Evolutionary conservation across 1,140 invertebrate species (phyloP), one percentile per base, ranked within the genome.

Genomic region (Phymorhynchus buccinoides): DNA sequence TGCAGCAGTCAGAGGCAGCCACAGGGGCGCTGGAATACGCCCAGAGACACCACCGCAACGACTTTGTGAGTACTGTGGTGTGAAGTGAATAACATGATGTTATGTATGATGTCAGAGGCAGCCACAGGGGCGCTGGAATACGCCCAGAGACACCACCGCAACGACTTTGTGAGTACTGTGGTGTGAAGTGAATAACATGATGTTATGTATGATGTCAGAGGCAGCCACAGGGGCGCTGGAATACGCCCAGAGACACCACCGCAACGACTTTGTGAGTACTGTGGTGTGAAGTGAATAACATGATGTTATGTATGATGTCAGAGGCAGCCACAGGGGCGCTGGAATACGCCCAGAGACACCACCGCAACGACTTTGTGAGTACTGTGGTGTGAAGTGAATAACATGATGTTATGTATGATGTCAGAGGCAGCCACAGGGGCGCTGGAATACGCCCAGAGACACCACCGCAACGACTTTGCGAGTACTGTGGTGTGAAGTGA

Each of bases 1-100:
- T 99, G 18, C 98, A 99, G 91, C 98, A 99, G 90, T 97, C 98
- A 86, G 99, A 99, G 94, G 98, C 98, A 0, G 98, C 99, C 0
- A 96, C 97, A 88, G 98, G 96, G 90, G 94, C 99, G 1, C 93
- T 99, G 22, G 96, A 98, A 88, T 97, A 97, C 90, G 97, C 99
- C 0, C 97, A 96, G 95, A 96, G 96, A 86, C 96, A 97, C 88
- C 95, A 96, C 79, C 95, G 95, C 80, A 87, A 92, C 68, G 92
- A 93, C 84, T 89, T 94, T 89, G 93, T 94, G 85, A 89, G 92
- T 85, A 79, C 56, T 22, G 14, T 62, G 56, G 2, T 52, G 22
- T 52, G 2, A 52, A 52, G 48, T 9, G 22, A 52, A 52, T 0
- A 18, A 52, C 12, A 52, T 52, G 48, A 96, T n/a, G n/a, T n/a